A percentile compares a stretch with the other conserved stretches of the same genome.
Conservation (phyloP, 1,140 invertebrate genomes). For the Drosophila pachea region DNA sequence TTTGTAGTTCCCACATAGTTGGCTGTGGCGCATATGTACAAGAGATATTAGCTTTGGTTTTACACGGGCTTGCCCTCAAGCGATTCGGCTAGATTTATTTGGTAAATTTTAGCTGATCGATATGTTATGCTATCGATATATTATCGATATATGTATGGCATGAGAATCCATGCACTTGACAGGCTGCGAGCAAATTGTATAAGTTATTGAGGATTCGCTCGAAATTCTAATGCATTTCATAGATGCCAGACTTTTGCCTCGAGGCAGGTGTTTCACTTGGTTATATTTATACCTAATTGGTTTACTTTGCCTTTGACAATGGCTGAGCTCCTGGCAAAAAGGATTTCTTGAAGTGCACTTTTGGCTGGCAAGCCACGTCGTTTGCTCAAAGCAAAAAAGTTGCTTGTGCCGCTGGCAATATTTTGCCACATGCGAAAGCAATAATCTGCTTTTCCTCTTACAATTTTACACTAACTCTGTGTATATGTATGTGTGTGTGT, state of each 20-base stretch:
- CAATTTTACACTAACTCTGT: constrained; percentile 45
- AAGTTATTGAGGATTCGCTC: too few species aligned
- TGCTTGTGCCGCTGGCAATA: constrained; percentile 21
- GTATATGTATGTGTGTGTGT: constrained; percentile 12
- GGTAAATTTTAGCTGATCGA: too few species aligned
- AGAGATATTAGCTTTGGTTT: constrained; percentile 10
- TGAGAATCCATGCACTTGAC: too few species aligned
- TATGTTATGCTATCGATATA: too few species aligned
- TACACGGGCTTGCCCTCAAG: constrained; percentile 1
- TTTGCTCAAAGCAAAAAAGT: background rate
- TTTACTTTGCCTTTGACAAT: constrained; percentile 9
- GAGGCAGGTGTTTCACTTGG: background rate
- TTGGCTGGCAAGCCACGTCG: constrained; percentile 1
- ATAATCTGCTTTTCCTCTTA: constrained; percentile 66
- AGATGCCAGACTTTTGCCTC: too few species aligned
- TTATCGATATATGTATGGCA: too few species aligned
- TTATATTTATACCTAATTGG: constrained; percentile 27
- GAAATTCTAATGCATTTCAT: too few species aligned
- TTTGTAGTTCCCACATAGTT: constrained; percentile 7
- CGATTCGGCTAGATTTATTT: background rate
- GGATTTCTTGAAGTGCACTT: constrained; percentile 42
- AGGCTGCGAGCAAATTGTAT: too few species aligned
- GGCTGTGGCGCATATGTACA: constrained; percentile 2
- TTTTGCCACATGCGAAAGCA: constrained; percentile 56
- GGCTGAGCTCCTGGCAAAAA: constrained; percentile 8